Evolutionary conservation across 30 jellyfish, hydroid and myxozoan genomes (phyloP).

Genomic region (Aurelia coerulea): DNA sequence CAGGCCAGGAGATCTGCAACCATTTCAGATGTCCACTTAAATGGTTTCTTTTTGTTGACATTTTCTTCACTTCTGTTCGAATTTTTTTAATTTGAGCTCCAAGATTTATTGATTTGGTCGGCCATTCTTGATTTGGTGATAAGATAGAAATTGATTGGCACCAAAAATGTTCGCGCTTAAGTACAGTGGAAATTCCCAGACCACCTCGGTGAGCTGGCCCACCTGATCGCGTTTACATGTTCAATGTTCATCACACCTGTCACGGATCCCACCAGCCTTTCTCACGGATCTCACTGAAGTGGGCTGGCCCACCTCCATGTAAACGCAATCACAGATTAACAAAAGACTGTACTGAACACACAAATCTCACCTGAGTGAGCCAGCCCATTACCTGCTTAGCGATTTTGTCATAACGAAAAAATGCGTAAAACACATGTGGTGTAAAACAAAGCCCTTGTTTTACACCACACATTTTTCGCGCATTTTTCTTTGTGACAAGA

Average conservation of each 20-base stretch:
- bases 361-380: conserved; percentile 4
- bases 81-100: neutral
- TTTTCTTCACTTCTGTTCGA: neutral
- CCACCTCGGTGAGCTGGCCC: conserved; percentile 4
- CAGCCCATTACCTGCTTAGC: no score
- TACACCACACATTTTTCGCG: no score
- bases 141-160: conserved; percentile 13
- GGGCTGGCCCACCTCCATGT: no score
- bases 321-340: no score
- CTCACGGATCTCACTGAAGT: neutral
- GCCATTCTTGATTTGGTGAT: conserved; percentile 28
- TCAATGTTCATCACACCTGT: conserved; percentile 24
- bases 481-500: no score
- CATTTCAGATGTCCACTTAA: conserved; percentile 34
- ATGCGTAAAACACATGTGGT: no score
- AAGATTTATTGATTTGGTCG: neutral
- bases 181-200: neutral
- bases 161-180: conserved; percentile 32
- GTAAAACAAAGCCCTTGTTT: no score
- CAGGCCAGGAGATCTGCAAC: no score
- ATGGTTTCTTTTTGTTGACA: conserved; percentile 3
- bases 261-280: no score
- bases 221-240: conserved; percentile 34
- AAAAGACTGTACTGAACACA: no score
- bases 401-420: no score